These are phyloP conservation scores for Gadopsis bispinosus DNA, from an alignment of 2,797 vertebrate species.

Conservation along the genomic window DNA sequence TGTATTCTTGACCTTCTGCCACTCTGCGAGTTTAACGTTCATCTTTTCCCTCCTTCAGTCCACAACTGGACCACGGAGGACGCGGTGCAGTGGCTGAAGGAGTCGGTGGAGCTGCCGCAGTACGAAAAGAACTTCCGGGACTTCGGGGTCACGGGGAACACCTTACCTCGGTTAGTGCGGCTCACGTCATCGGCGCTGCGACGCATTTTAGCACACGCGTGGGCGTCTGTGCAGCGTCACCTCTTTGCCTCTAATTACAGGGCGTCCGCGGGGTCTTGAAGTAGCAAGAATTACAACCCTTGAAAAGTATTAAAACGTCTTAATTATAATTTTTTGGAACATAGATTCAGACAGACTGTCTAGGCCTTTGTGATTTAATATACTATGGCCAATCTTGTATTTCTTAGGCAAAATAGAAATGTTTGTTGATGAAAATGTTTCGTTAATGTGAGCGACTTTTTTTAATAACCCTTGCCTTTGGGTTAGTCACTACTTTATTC, in stretches of 20 bases:
- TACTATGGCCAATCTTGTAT: too few species aligned
- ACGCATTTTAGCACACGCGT: not conserved
- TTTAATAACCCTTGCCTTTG: too few species aligned
- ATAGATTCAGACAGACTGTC: too few species aligned
- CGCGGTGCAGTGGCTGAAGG: constrained; percentile 93
- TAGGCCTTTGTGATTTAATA: too few species aligned
- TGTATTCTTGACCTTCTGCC: not conserved
- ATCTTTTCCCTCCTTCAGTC: constrained; percentile 78
- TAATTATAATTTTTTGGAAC: too few species aligned
- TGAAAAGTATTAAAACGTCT: too few species aligned
- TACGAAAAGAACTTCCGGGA: constrained; percentile 97
- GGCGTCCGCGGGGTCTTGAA: too few species aligned
- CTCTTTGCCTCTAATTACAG: constrained; percentile 10
- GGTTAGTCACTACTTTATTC: too few species aligned
- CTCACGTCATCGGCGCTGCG: not conserved
- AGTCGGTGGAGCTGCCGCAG: constrained; percentile 97
- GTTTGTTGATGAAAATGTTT: too few species aligned
- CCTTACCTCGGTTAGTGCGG: constrained; percentile 90
- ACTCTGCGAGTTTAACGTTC: not conserved
- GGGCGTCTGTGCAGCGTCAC: not conserved
- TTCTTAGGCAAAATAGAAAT: too few species aligned
- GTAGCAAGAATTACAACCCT: too few species aligned
- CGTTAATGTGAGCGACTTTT: too few species aligned
- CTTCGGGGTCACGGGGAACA: constrained; percentile 94
- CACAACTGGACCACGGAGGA: constrained; percentile 98